Conservation (phyloP, 2,888 invertebrate species). For the Ichneumoninae sp. region DNA sequence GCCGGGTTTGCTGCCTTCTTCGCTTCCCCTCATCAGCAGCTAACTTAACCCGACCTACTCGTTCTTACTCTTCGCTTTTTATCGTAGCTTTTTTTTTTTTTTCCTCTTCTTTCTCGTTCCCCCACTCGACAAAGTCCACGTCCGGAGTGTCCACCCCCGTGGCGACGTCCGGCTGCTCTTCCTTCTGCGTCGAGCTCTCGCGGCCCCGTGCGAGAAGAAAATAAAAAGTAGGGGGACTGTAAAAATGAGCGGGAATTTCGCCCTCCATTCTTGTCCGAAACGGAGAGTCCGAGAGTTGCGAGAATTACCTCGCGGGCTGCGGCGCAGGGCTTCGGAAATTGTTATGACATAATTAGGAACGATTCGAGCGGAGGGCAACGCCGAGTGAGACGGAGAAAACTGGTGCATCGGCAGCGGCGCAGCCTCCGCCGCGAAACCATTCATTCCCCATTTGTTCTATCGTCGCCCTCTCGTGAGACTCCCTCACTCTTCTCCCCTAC, state of each 20-base stretch:
- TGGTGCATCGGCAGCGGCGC: slow-evolving; percentile 66
- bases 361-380: slow-evolving; percentile 69
- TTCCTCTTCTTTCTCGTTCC: not conserved
- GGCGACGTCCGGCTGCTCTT: slow-evolving; percentile 31
- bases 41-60: slow-evolving; percentile 29
- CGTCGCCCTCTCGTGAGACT: slow-evolving; percentile 66
- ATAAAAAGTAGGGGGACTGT: slow-evolving; percentile 8
- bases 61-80: slow-evolving; percentile 7
- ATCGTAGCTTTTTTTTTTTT: not conserved
- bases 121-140: slow-evolving; percentile 1
- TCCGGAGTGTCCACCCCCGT: slow-evolving; percentile 43
- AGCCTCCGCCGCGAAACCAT: slow-evolving; percentile 75
- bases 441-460: slow-evolving; percentile 77
- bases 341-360: slow-evolving; percentile 83
- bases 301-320: slow-evolving; percentile 59
- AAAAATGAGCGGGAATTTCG: slow-evolving; percentile 41
- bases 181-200: not conserved
- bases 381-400: slow-evolving; percentile 53
- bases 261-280: slow-evolving; percentile 55
- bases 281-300: slow-evolving; percentile 57
- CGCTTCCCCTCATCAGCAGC: slow-evolving; percentile 20
- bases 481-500: slow-evolving; percentile 51
- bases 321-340: slow-evolving; percentile 74
- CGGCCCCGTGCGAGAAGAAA: not conserved
- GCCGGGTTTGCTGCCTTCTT: slow-evolving; percentile 38